Base-by-base conservation (phyloP, 1,140 invertebrate species). In the Solenopsis invicta region DNA sequence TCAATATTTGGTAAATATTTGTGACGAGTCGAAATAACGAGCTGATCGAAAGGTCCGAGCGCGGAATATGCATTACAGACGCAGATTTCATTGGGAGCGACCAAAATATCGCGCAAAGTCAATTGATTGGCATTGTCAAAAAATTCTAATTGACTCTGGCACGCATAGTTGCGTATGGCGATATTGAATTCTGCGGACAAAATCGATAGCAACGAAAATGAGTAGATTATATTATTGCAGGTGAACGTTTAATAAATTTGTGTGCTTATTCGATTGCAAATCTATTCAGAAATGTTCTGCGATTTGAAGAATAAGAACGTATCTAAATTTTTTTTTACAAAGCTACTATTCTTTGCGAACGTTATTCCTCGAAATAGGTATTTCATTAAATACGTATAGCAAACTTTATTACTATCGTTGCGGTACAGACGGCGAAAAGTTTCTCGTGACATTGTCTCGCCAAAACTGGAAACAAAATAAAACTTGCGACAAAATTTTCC, bases 1-100 rank as follows among this genome's bases (percentile, higher is more conserved):
- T 89, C 88, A 88, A 91, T 91, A 91, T 91, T 91, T 91, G 90
- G 90, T 91, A 91, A 91, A 91, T 91, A 90, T 91, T 91, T 91
- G 90, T 91, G 85, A 88, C 87, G 82, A 90, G 61, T 90, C 84
- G 89, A 91, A 91, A 90, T 87, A 91, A 91, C 87, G 88, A 50
- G 21, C 64, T 45, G 77, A 75, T 77, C 71, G 82, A 67, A 74
- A 86, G 76, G 81, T 24, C 74, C 62, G 45, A 76, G 24, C 37
- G 50, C 52, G 86, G 89, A 87, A 88, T 90, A 82, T 71, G 85
- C 77, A 82, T 80, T 88, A 85, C 67, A 61, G 75, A 74, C 24
- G 69, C 24, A 54, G 74, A 87, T 90, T 90, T 88, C 56, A 80
- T 87, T 76, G 50, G 41, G 2, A n/a, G 41, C 74, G 61, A 56